Base-by-base conservation (phyloP, 2,797 vertebrate species). In the Cirrhinus mrigala region DNA sequence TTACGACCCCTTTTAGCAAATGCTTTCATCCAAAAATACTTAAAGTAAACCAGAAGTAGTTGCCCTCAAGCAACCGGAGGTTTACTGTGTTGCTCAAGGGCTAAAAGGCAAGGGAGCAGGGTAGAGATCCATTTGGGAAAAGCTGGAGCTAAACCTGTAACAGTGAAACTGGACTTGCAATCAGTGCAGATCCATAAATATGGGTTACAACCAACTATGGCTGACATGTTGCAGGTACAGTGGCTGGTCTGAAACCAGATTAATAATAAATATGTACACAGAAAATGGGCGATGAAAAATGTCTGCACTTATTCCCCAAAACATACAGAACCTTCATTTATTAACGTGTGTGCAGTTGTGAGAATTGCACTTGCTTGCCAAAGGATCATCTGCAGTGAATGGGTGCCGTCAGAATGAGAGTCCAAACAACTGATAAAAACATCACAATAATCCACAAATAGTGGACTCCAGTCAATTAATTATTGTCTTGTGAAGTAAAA, bases 1-100 rank as follows among this genome's bases (percentile, higher is more conserved):
- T 82, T 24, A 71, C 52, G 54, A 6, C 33, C 16, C 22, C n/a
- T 22, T 56, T 70, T 60, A 82, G 16, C 24, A 46, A 29, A 46
- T n/a, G 69, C 70, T 83, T 64, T 83, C 14, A 83, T 83, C 24
- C 37, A 44, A 46, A 82, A 60, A 82, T 46, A 56, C 22, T 29
- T 60, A 46, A 20, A 33, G 18, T 16, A 74, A 37, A n/a, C 27
- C 18, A 82, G 52, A 6, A 73, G 40, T n/a, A 60, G 54, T 56
- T 16, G 10, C 22, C 69, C 20, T 50, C 18, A 56, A 48, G 81
- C 81, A 62, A 62, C 40, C 7, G 20, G 54, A 82, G 56, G 24
- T 82, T 73, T 40, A 27, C 0, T 62, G 40, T 9, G 0, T 37
- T 60, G 69, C 56, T 74, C 40, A 29, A 50, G 54, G 40, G 40